Evolutionary conservation across 2,797 vertebrate genomes (phyloP).

Genomic region (Gymnocypris eckloni): DNA sequence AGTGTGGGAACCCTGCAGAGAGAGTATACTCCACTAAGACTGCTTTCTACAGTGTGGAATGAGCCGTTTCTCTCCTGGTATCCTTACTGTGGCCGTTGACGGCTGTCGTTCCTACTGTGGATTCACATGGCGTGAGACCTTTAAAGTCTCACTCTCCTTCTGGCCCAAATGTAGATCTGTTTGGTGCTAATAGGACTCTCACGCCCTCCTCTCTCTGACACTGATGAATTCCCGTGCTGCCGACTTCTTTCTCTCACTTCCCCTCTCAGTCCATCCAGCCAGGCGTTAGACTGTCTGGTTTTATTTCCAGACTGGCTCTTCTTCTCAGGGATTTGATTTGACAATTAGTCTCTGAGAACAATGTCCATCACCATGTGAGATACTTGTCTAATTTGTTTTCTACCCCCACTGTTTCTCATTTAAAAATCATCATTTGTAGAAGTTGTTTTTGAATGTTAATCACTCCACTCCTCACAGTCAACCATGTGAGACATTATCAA

Average conservation of each 20-base stretch:
- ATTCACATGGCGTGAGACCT: not conserved
- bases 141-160: slow-evolving; percentile 56
- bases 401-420: not conserved
- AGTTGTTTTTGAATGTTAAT: not conserved
- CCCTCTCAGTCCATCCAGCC: not conserved
- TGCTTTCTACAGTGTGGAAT: not conserved
- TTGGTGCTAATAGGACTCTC: slow-evolving; percentile 33
- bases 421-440: slow-evolving; percentile 16
- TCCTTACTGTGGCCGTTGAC: not conserved
- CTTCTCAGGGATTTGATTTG: slow-evolving; percentile 22
- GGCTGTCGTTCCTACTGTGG: not conserved
- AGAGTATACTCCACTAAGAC: not conserved
- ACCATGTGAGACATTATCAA: slow-evolving; percentile 46
- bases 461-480: slow-evolving; percentile 16
- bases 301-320: slow-evolving; percentile 39
- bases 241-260: slow-evolving; percentile 23
- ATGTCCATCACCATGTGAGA: not conserved
- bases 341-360: slow-evolving; percentile 1
- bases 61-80: not conserved
- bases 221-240: slow-evolving; percentile 68
- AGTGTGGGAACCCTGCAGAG: not conserved
- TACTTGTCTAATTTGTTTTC: slow-evolving; percentile 13
- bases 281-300: slow-evolving; percentile 22
- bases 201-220: slow-evolving; percentile 63
- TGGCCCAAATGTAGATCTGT: slow-evolving; percentile 39